A percentile compares a stretch with the other conserved stretches of the same genome.
Evolutionary conservation across 1,140 invertebrate species (phyloP).

Genomic region (Drosophila pruinosa): DNA sequence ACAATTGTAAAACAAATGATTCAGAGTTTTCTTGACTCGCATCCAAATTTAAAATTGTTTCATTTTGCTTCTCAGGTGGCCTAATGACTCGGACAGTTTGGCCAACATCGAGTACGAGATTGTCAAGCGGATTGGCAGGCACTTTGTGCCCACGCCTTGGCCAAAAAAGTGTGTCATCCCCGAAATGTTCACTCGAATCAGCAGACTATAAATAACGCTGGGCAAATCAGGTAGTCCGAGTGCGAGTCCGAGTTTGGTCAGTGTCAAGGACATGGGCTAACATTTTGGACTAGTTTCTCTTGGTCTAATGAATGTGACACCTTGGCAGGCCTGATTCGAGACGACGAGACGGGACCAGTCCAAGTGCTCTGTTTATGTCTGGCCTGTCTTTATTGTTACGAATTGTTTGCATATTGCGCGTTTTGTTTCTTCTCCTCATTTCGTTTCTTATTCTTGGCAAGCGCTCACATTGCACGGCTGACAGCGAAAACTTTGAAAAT

Average conservation of each 20-base stretch:
- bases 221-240: constrained; percentile 26
- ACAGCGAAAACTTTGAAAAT: constrained; percentile 46
- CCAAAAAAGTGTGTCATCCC: constrained; percentile 37
- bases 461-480: constrained; percentile 17
- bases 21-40: constrained; percentile 52
- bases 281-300: constrained; percentile 37
- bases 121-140: constrained; percentile 38
- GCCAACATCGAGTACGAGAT: constrained; percentile 42
- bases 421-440: constrained; percentile 23
- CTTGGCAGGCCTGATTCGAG: constrained; percentile 16
- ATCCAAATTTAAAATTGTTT: constrained; percentile 33
- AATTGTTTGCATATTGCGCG: constrained; percentile 64
- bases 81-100: constrained; percentile 61
- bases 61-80: constrained; percentile 33
- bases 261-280: constrained; percentile 67
- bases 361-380: constrained; percentile 55
- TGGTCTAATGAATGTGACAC: not conserved
- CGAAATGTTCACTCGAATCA: constrained; percentile 30
- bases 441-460: constrained; percentile 64
- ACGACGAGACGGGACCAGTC: not conserved
- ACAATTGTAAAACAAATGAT: constrained; percentile 49
- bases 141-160: constrained; percentile 24
- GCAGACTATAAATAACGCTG: constrained; percentile 28
- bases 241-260: too few relatives aligned
- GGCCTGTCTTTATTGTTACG: constrained; percentile 21